phyloP scores from a whole-genome alignment of 2,888 invertebrate genomes.

The Lepidochitona cinerea region DNA sequence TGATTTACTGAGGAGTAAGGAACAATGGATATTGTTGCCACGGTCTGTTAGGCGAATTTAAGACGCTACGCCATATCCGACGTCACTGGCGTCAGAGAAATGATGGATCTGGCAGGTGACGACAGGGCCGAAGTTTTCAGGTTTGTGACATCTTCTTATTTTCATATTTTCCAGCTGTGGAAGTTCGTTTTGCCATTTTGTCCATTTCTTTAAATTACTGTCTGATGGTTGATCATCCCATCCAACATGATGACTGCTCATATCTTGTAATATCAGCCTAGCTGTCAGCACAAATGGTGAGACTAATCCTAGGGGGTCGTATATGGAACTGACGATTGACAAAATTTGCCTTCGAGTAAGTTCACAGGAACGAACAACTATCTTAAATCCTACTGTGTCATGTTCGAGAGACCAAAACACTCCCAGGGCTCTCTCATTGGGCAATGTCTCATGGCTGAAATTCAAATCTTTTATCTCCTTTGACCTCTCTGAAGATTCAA shows the following conservation, averaged over 20 bases:
- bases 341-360: no score
- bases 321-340: no score
- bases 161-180: conserved; percentile 15
- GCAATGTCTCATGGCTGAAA: no score
- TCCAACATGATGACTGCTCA: neutral
- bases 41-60: conserved; percentile 25
- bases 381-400: no score
- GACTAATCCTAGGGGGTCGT: no score
- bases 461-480: no score
- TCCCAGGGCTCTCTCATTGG: no score
- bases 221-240: neutral
- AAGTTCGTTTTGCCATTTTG: conserved; percentile 12
- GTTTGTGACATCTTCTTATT: conserved; percentile 30
- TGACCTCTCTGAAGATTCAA: no score
- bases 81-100: conserved; percentile 32
- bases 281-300: no score
- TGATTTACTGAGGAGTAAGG: conserved; percentile 27
- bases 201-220: conserved; percentile 11
- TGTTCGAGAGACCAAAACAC: no score
- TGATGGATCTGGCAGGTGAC: conserved; percentile 19
- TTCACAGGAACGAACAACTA: no score
- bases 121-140: conserved; percentile 18
- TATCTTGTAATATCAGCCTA: neutral
- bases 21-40: conserved; percentile 23
- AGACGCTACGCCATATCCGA: conserved; percentile 22